Percentiles rank a stretch among this genome's conserved stretches.
phyloP scores from a whole-genome alignment of 2,888 invertebrate species.

The Nemoura dubitans region DNA sequence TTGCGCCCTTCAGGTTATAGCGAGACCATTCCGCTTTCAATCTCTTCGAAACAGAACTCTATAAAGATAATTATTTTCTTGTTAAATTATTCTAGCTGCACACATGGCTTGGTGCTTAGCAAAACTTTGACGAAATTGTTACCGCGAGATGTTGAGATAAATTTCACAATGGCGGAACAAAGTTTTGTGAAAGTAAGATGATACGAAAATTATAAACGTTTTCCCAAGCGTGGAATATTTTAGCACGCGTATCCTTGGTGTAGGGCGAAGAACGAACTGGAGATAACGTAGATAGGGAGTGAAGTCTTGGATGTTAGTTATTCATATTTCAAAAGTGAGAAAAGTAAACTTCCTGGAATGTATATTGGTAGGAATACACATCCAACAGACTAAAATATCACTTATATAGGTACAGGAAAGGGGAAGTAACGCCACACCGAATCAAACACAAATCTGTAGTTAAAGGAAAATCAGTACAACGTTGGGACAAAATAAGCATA shows the following conservation, averaged over 20 bases:
- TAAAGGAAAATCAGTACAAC: too few species aligned
- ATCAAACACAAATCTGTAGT: too few species aligned
- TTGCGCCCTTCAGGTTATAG: neutral
- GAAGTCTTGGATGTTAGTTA: neutral
- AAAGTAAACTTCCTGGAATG: neutral
- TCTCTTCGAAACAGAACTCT: neutral
- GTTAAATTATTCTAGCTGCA: neutral
- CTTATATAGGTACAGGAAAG: too few species aligned
- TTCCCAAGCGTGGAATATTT: neutral
- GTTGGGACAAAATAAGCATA: too few species aligned
- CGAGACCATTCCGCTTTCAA: neutral
- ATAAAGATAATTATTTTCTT: conserved; percentile 4
- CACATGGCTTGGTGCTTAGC: neutral
- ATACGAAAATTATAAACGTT: neutral
- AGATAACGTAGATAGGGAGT: neutral
- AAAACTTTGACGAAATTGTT: neutral
- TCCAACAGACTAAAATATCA: too few species aligned
- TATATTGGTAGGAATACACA: neutral
- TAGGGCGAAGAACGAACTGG: neutral
- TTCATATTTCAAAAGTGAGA: neutral
- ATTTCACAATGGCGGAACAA: neutral
- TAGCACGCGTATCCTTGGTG: neutral
- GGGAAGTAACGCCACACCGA: too few species aligned
- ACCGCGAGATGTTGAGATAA: neutral
- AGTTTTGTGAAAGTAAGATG: neutral